A percentile compares a stretch with the other conserved stretches of the same genome.
Evolutionary conservation across 2,113 vertebrate species (phyloP).

Genomic region (Pleuronectes platessa): DNA sequence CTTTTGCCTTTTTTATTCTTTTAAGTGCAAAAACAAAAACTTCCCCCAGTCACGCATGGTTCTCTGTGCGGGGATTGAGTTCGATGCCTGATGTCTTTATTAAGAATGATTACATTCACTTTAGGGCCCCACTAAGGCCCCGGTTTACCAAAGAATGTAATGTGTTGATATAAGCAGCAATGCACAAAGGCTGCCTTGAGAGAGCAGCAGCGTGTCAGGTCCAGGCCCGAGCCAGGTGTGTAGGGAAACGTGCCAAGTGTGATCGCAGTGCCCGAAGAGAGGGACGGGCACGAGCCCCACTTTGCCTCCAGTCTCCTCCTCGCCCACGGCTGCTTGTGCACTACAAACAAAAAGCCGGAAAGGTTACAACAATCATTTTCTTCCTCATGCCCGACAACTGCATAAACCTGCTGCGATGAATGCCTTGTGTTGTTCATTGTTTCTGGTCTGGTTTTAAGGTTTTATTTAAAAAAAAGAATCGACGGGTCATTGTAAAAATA

Average conservation of each 20-base stretch:
- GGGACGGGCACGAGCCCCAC: conserved; percentile 6
- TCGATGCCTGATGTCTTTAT: not conserved
- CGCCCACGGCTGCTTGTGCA: conserved; percentile 41
- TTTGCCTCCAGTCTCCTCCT: conserved; percentile 37
- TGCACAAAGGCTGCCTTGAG: conserved; percentile 75
- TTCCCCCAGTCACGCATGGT: not conserved
- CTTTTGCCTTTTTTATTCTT: not conserved
- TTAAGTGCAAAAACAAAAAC: not conserved
- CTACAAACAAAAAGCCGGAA: not conserved
- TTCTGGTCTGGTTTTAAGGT: conserved; percentile 13
- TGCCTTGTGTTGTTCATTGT: conserved; percentile 28
- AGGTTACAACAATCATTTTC: conserved; percentile 12
- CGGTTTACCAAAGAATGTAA: conserved; percentile 66
- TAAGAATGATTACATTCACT: not conserved
- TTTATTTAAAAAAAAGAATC: not conserved
- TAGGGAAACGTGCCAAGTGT: conserved; percentile 64
- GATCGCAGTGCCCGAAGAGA: conserved; percentile 5
- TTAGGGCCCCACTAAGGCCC: conserved; percentile 8
- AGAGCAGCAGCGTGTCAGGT: conserved; percentile 28
- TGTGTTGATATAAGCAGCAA: conserved; percentile 34
- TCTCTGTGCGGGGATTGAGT: not conserved
- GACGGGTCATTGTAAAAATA: not conserved
- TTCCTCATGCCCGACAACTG: conserved; percentile 22
- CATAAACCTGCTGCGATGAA: conserved; percentile 29
- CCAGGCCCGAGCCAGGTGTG: conserved; percentile 72